phyloP scores from a whole-genome alignment of 2,888 invertebrate species.

The Exocentrus adspersus region DNA sequence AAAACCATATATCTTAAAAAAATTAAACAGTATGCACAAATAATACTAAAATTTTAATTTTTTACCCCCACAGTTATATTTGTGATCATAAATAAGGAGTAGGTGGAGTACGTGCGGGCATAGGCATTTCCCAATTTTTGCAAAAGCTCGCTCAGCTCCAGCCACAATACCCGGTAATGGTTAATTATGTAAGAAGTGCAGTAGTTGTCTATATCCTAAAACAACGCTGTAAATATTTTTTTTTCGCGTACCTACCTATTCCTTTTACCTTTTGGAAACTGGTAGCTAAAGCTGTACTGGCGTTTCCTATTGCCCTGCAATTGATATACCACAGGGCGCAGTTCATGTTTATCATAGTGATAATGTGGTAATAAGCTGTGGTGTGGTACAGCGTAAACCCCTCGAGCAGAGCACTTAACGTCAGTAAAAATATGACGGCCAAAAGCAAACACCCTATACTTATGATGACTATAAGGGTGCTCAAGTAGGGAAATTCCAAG shows the following conservation, averaged over 20 bases:
- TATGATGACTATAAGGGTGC: constrained; percentile 70
- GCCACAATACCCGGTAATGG: constrained; percentile 72
- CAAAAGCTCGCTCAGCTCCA: constrained; percentile 73
- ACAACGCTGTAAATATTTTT: constrained; percentile 9
- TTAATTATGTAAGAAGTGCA: constrained; percentile 69
- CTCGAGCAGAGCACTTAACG: constrained; percentile 70
- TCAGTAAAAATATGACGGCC: constrained; percentile 70
- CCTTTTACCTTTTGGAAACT: constrained; percentile 57
- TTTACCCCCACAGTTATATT: constrained; percentile 73
- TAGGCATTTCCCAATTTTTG: constrained; percentile 75
- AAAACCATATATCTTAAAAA: constrained; percentile 69
- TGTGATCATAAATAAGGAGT: constrained; percentile 74
- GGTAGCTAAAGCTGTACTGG: constrained; percentile 61
- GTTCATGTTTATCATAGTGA: constrained; percentile 79
- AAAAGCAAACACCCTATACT: constrained; percentile 71
- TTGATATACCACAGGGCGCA: constrained; percentile 78
- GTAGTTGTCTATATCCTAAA: constrained; percentile 68
- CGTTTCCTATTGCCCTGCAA: constrained; percentile 73
- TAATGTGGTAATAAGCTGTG: constrained; percentile 72
- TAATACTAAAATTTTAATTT: no score
- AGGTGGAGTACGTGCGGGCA: constrained; percentile 74
- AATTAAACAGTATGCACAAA: not conserved
- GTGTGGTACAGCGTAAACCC: constrained; percentile 74
- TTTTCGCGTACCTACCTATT: not conserved
- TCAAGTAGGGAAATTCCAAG: constrained; percentile 71